Conservation (phyloP, 2,797 vertebrate genomes). For the Geotrypetes seraphini region DNA sequence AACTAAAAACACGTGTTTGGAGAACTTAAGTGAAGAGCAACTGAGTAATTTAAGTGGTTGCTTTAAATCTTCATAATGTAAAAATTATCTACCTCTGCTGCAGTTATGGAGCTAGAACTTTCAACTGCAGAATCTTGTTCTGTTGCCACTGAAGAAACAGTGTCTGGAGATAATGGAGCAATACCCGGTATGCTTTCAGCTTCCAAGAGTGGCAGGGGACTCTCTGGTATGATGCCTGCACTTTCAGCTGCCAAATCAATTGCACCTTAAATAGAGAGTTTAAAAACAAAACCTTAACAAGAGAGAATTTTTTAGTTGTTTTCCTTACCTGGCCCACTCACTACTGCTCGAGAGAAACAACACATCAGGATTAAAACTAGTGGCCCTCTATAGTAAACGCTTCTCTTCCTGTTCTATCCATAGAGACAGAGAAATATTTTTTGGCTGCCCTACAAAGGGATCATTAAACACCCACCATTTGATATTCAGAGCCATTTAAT, state of each 20-base stretch:
- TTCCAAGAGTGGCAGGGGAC: constrained; percentile 62
- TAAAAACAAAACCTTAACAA: not conserved
- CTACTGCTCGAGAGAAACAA: too few relatives aligned
- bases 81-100: constrained; percentile 56
- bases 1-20: too few relatives aligned
- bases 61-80: too few relatives aligned
- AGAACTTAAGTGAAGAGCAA: too few relatives aligned
- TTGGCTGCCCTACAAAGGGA: too few relatives aligned
- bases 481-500: too few relatives aligned
- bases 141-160: constrained; percentile 20
- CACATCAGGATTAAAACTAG: too few relatives aligned
- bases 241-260: constrained; percentile 92
- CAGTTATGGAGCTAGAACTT: constrained; percentile 39
- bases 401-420: too few relatives aligned
- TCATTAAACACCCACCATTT: too few relatives aligned
- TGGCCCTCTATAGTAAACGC: too few relatives aligned
- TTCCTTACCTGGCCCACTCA: not conserved
- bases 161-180: constrained; percentile 40
- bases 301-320: not conserved
- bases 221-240: constrained; percentile 88
- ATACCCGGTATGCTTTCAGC: constrained; percentile 47
- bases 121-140: constrained; percentile 27
- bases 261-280: constrained; percentile 60
- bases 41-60: too few relatives aligned
- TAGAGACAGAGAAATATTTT: too few relatives aligned